Conservation (phyloP, 1,140 invertebrate genomes). For the Cyrtorhinus lividipennis region DNA sequence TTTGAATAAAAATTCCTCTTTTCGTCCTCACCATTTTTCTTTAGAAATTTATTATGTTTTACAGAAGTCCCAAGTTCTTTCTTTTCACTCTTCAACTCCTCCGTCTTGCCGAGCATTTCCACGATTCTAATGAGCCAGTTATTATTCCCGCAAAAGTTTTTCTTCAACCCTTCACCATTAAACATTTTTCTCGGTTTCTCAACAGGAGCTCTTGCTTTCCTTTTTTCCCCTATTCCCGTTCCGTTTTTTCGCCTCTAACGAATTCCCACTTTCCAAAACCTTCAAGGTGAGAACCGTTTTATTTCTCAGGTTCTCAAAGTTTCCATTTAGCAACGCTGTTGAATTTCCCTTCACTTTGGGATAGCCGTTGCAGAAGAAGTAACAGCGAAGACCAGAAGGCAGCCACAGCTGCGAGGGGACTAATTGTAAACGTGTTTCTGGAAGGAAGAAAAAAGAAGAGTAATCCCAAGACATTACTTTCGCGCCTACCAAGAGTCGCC, state of each 20-base stretch:
- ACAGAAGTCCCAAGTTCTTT: background rate
- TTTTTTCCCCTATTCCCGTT: background rate
- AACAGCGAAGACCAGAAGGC: too few species aligned
- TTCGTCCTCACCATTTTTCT: background rate
- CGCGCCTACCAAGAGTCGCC: too few species aligned
- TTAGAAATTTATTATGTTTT: background rate
- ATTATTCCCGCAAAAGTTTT: conserved; percentile 3
- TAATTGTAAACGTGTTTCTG: too few species aligned
- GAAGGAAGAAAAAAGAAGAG: too few species aligned
- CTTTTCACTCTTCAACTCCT: background rate
- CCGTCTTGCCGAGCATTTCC: background rate
- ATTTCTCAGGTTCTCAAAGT: background rate
- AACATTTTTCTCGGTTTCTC: background rate
- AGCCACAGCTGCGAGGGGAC: too few species aligned
- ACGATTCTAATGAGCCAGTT: conserved; percentile 2
- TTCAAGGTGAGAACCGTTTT: background rate
- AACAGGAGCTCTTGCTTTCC: background rate
- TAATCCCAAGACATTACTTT: too few species aligned
- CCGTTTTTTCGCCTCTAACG: background rate
- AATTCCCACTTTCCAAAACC: background rate
- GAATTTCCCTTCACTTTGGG: too few species aligned
- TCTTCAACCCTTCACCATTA: background rate
- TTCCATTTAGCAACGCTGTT: too few species aligned
- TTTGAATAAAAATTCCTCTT: conserved; percentile 1
- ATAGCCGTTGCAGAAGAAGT: too few species aligned